A percentile compares a stretch with the other conserved stretches of the same genome.
phyloP scores from a whole-genome alignment of 53 echinoderm and acorn worm species.

The Patiria pectinifera region DNA sequence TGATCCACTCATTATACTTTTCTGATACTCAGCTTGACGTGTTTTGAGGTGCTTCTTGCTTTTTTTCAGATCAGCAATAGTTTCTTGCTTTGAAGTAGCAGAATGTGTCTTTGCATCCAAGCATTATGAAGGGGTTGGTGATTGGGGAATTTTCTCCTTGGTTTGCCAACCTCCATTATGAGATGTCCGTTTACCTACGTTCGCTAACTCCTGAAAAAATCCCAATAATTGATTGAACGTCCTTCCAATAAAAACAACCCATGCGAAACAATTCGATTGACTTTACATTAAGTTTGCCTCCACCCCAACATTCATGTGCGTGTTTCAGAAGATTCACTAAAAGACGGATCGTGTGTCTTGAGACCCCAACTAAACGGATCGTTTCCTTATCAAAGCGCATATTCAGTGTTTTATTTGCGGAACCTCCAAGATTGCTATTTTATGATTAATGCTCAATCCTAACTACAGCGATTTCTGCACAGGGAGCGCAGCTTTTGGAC shows the following conservation, averaged over 20 bases:
- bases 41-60: too few relatives aligned
- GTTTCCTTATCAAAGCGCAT: neutral
- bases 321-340: too few relatives aligned
- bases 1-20: too few relatives aligned
- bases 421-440: neutral
- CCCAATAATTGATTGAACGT: neutral
- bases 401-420: neutral
- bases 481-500: neutral
- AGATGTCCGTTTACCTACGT: neutral
- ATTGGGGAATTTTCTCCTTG: too few relatives aligned
- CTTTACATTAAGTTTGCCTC: neutral
- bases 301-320: too few relatives aligned
- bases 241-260: neutral
- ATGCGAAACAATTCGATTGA: slow-evolving; percentile 39
- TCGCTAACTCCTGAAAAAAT: neutral
- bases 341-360: neutral
- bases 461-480: neutral
- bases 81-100: too few relatives aligned
- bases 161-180: neutral
- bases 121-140: too few relatives aligned
- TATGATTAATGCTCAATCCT: neutral
- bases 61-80: too few relatives aligned
- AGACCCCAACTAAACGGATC: slow-evolving; percentile 15
- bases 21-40: too few relatives aligned
- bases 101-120: too few relatives aligned